These are phyloP conservation scores for Dorcus hopei DNA, from an alignment of 2,888 invertebrate genomes.

Conservation along the genomic window DNA sequence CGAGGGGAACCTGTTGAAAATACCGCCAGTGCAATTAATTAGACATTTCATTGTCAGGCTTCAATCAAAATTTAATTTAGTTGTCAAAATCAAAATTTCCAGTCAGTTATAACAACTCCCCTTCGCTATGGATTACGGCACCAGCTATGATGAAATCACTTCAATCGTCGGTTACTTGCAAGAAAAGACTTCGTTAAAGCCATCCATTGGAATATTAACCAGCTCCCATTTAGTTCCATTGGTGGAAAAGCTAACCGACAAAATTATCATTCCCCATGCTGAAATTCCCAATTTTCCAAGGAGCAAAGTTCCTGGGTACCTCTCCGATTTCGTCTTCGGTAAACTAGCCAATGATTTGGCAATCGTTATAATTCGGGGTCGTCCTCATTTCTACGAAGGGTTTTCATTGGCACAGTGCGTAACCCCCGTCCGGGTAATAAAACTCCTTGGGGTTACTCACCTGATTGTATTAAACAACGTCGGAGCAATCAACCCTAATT, in stretches of 20 bases:
- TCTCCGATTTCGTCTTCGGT: constrained; percentile 87
- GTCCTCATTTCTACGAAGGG: constrained; percentile 93
- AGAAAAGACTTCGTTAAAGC: too few relatives aligned
- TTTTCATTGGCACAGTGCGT: constrained; percentile 85
- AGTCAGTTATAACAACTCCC: too few relatives aligned
- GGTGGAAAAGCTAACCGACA: constrained; percentile 17
- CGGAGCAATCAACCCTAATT: constrained; percentile 82
- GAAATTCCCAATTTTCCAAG: constrained; percentile 89
- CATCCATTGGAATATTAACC: too few relatives aligned
- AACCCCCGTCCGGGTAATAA: constrained; percentile 91
- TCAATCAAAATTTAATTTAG: too few relatives aligned
- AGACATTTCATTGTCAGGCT: too few relatives aligned
- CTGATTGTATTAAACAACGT: constrained; percentile 92
- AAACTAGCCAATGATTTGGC: constrained; percentile 63
- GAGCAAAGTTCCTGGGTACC: constrained; percentile 77
- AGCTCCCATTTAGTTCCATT: too few relatives aligned
- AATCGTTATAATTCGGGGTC: constrained; percentile 90
- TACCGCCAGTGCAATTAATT: too few relatives aligned
- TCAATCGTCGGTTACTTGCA: too few relatives aligned
- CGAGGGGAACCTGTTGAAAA: background rate
- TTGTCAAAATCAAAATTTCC: too few relatives aligned
- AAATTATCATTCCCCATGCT: constrained; percentile 72
- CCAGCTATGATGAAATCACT: too few relatives aligned
- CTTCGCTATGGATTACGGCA: too few relatives aligned
- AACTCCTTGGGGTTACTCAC: constrained; percentile 79